Evolutionary conservation across 2,888 invertebrate species (phyloP), one percentile per base, ranked within the genome.

Genomic region (Plagodis pulveraria): DNA sequence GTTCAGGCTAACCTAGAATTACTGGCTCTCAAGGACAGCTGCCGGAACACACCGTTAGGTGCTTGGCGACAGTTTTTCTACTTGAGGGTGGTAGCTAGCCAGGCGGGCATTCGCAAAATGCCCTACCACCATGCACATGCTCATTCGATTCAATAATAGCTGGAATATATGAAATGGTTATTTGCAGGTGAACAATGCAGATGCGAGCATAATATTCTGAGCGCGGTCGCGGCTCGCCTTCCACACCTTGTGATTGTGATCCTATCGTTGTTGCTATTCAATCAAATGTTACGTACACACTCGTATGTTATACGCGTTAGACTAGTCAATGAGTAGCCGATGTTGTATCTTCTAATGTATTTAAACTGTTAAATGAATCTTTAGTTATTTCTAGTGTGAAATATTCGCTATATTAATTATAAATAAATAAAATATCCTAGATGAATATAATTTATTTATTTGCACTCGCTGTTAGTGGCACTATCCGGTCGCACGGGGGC

Each of bases 261-360:
- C 48, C 47, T 83, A 84, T 86, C 83, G 78, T 88, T 86, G 81
- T 87, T 84, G 87, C 83, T 85, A 85, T 84, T 83, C 79, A 81
- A 78, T 83, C 79, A 81, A 78, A 82, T 83, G 84, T 87, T 86
- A 84, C 75, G 82, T 84, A 82, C 80, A 80, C n/a, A n/a, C n/a
- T n/a, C 77, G 80, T 71, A 74, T 72, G 59, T 76, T 81, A 80
- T 84, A 84, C 85, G 87, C 89, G 86, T 84, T 90, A 91, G 89
- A 90, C 91, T 92, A 92, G 91, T 92, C 91, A 92, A 84, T 86
- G 87, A 86, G 83, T 89, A 90, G 90, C 83, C 84, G 82, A 89
- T 89, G 87, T 89, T 90, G 84, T 89, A 89, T 84, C 86, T 84
- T 84, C 75, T 86, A 87, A 83, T 85, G 78, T 89, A 88, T 87